Evolutionary conservation across 1,140 invertebrate genomes (phyloP), one percentile per base, ranked within the genome.

Genomic region (Hyposmocoma kahamanoa): DNA sequence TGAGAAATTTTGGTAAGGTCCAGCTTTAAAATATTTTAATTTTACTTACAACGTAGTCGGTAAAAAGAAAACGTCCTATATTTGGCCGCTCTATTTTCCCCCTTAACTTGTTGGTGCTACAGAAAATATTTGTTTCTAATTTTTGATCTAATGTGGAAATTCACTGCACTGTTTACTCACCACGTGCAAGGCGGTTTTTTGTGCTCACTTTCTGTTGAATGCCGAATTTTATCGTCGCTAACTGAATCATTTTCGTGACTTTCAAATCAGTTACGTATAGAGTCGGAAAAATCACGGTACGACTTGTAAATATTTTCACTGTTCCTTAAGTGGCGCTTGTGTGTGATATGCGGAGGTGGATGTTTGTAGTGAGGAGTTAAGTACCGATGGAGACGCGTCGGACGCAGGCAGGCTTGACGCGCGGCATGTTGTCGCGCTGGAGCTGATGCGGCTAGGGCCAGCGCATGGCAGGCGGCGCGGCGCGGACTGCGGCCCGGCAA

Each of bases 201-300:
- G 61, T 72, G 72, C 72, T 73, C 72, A 82, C 76, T 84, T 83
- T 81, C 65, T 76, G 71, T 53, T 88, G 87, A 67, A 88, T 88
- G 83, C 84, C 87, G 84, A 87, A 89, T 80, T 88, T 88, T 57
- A 88, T 87, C 59, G 87, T 89, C 63, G 87, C 87, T 83, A 89
- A 89, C 79, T 87, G 87, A 84, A 88, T 87, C 88, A 88, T 89
- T 86, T 84, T 59, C 58, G 54, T 50, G 53, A 53, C 54, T 28
- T 26, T 13, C 45, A 48, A 47, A 55, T 45, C 47, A 50, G 32
- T 41, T 50, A 60, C 49, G 50, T 45, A 56, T 56, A 24, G 47
- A 50, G 28, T n/a, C 39, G 42, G 43, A 39, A 51, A 52, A 56
- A 56, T 50, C 21, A 43, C 44, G 20, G 10, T 36, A 36, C 57